Conservation (phyloP, 2,888 invertebrate genomes). For the Drosophila robusta region DNA sequence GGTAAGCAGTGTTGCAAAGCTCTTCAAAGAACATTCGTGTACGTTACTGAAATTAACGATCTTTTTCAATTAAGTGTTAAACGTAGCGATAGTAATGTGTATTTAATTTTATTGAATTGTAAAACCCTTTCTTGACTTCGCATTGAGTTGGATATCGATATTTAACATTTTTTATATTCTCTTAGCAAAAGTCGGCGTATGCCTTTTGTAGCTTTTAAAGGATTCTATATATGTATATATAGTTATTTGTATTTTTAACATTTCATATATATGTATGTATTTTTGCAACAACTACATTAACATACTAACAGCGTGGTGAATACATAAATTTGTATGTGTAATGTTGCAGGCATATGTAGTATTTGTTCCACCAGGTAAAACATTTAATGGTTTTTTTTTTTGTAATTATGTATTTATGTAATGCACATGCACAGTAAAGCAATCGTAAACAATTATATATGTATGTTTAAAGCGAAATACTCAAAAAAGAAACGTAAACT, state of each 20-base stretch:
- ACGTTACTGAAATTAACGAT: neutral
- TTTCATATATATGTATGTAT: slow-evolving; percentile 21
- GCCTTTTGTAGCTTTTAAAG: slow-evolving; percentile 12
- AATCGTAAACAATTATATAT: slow-evolving; percentile 14
- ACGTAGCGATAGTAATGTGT: neutral
- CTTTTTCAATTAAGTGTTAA: neutral
- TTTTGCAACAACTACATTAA: slow-evolving; percentile 43
- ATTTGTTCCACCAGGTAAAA: slow-evolving; percentile 19
- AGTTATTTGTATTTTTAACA: slow-evolving; percentile 37
- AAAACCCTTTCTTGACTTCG: slow-evolving; percentile 3
- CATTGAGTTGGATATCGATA: slow-evolving; percentile 13
- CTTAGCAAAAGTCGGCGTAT: slow-evolving; percentile 26
- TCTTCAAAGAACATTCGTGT: neutral
- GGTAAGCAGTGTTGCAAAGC: neutral
- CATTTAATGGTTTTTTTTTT: slow-evolving; percentile 13
- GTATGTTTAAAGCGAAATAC: slow-evolving; percentile 23
- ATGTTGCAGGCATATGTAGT: slow-evolving; percentile 6
- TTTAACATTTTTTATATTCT: slow-evolving; percentile 36
- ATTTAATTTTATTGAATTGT: slow-evolving; percentile 22
- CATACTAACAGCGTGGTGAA: slow-evolving; percentile 15
- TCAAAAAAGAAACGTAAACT: slow-evolving; percentile 31
- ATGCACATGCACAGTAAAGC: slow-evolving; percentile 30
- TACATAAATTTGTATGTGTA: slow-evolving; percentile 9
- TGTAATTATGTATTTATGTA: slow-evolving; percentile 19
- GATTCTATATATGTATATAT: slow-evolving; percentile 9